Conservation (phyloP, 2,888 invertebrate genomes). For the Macrophya annulata region DNA sequence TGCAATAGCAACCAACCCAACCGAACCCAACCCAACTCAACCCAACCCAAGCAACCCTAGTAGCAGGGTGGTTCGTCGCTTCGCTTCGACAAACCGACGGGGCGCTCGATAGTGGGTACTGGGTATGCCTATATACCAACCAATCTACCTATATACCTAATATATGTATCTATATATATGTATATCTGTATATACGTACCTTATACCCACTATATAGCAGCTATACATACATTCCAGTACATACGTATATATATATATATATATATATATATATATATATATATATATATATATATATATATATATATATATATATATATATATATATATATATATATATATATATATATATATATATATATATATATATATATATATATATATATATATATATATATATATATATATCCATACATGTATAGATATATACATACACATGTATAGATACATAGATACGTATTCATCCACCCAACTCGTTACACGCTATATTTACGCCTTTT, state of each 20-base stretch:
- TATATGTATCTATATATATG: no score
- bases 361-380: not conserved
- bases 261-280: not conserved
- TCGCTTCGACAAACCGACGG: conserved; percentile 24
- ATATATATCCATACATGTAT: not conserved
- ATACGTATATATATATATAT: not conserved
- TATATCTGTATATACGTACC: not conserved
- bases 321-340: not conserved
- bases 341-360: not conserved
- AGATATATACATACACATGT: not conserved
- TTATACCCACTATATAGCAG: not conserved
- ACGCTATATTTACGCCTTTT: conserved; percentile 40
- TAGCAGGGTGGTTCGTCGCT: conserved; percentile 5
- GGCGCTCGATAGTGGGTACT: conserved; percentile 40
- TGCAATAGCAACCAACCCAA: conserved; percentile 37
- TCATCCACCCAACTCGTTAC: conserved; percentile 38
- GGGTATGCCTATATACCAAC: not conserved
- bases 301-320: not conserved
- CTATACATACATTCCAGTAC: not conserved
- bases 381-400: not conserved
- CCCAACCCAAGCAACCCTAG: not conserved
- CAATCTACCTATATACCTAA: not conserved
- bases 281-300: not conserved
- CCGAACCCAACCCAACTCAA: not conserved
- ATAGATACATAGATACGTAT: not conserved